A percentile compares a stretch with the other conserved stretches of the same genome.
phyloP scores from a whole-genome alignment of 2,113 vertebrate species.

The Salminus brasiliensis region DNA sequence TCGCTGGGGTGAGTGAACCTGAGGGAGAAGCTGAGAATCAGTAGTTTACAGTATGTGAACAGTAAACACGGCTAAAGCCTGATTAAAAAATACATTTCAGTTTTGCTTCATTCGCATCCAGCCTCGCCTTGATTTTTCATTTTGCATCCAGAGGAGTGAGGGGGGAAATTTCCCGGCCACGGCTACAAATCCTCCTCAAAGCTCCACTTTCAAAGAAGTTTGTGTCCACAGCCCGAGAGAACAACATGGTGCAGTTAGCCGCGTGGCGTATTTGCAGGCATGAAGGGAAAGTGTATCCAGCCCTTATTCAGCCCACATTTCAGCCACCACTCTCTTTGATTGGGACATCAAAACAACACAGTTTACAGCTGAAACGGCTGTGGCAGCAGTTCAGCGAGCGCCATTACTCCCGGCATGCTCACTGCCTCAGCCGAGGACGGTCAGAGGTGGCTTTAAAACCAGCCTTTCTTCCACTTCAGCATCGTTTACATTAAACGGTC shows the following conservation, averaged over 20 bases:
- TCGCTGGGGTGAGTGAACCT: too few relatives aligned
- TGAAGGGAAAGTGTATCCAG: conserved; percentile 8
- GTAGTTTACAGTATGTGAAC: too few relatives aligned
- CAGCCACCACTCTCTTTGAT: conserved; percentile 14
- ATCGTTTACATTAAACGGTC: conserved; percentile 11
- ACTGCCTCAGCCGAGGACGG: neutral
- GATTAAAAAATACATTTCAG: conserved; percentile 34
- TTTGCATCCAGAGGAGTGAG: conserved; percentile 56
- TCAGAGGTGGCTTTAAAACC: conserved; percentile 23
- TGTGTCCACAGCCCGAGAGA: conserved; percentile 1
- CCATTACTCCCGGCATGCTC: conserved; percentile 6
- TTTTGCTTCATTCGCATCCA: conserved; percentile 53
- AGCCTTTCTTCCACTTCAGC: conserved; percentile 5
- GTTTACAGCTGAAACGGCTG: conserved; percentile 15
- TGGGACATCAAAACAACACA: conserved; percentile 21
- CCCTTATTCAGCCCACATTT: conserved; percentile 28
- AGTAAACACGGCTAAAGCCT: conserved; percentile 26
- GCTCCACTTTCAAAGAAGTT: conserved; percentile 56
- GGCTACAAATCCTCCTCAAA: conserved; percentile 70
- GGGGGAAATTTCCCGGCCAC: conserved; percentile 55
- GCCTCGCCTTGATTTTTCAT: conserved; percentile 64
- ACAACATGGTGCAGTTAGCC: conserved; percentile 21
- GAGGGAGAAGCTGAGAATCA: too few relatives aligned
- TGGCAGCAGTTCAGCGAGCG: conserved; percentile 5
- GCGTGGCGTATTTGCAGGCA: neutral